Evolutionary conservation across 2,888 invertebrate genomes (phyloP), one percentile per base, ranked within the genome.

Genomic region (Gari tellinella): DNA sequence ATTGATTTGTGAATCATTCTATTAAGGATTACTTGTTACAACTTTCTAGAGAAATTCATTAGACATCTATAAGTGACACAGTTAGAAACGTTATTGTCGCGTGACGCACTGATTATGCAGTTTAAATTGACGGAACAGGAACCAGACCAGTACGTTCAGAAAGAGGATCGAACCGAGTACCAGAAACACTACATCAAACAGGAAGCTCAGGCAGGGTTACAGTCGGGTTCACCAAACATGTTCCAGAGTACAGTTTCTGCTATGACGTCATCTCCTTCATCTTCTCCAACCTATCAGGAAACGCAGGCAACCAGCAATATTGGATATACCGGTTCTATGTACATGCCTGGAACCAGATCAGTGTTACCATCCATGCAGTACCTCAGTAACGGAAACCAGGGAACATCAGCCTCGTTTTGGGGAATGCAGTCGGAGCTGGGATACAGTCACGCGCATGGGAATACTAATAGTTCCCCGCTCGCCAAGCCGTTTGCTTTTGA

Each of bases 281-380:
- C 70, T n/a, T 72, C 79, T 19, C 72, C 79, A 14, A 57, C 72
- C 0, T 79, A 64, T 40, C 72, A 72, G 26, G 79, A 79, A 26
- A 40, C 72, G 0, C 72, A 75, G 56, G 26, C 72, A n/a, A 23
- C 65, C 21, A 65, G 57, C 51, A 74, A 79, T 48, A 56, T 73
- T 25, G 72, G 72, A 21, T 75, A 79, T 40, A 46, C 75, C 17
- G 53, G 79, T 17, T 79, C 79, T 8, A 75, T 79, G 79, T 79
- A 79, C 52, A 53, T 79, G 31, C 79, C 79, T 14, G 75, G 75
- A 40, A 68, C 79, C 17, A 67, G 79, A 31, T 72, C 79, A 12
- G 75, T 79, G 1, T 66, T 79, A 41, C 78, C 78, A 21, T 72
- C 78, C 12, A 69, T 79, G 61, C 79, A 79, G 63, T 79, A 79